Evolutionary conservation across 1,140 invertebrate genomes (phyloP).

Genomic region (Apolygus lucorum): DNA sequence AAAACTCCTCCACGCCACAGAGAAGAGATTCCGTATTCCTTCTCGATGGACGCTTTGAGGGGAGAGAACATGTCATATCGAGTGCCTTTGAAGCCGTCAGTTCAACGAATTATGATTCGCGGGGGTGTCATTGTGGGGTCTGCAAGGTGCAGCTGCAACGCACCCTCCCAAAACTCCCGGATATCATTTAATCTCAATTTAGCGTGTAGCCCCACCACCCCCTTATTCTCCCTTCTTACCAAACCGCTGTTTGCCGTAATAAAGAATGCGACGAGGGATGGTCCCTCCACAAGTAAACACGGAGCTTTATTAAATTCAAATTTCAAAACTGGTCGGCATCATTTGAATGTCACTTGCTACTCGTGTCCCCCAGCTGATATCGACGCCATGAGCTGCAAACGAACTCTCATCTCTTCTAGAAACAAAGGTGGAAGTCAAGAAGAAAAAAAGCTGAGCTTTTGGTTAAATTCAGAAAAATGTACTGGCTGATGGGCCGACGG

Average conservation of each 20-base stretch:
- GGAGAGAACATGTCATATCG: neutral
- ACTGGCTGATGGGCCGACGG: too few relatives aligned
- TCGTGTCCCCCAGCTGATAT: too few relatives aligned
- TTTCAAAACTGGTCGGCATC: too few relatives aligned
- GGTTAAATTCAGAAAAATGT: too few relatives aligned
- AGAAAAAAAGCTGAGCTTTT: too few relatives aligned
- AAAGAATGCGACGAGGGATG: neutral
- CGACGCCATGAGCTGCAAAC: neutral
- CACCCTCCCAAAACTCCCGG: constrained; percentile 3
- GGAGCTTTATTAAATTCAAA: constrained; percentile 25
- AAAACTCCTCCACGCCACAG: neutral
- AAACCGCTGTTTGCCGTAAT: neutral
- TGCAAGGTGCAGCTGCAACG: constrained; percentile 22
- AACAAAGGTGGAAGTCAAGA: too few relatives aligned
- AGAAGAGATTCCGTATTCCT: neutral
- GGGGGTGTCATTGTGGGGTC: neutral
- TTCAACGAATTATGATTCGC: neutral
- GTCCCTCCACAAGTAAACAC: neutral
- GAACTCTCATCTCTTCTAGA: too few relatives aligned
- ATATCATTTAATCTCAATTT: constrained; percentile 31
- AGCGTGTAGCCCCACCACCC: constrained; percentile 25
- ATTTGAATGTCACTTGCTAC: too few relatives aligned
- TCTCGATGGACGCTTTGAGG: neutral
- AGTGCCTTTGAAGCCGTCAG: neutral
- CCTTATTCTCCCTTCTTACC: neutral